A percentile compares a stretch with the other conserved stretches of the same genome.
phyloP scores from a whole-genome alignment of 2,888 invertebrate species.

The Lottia gigantea region DNA sequence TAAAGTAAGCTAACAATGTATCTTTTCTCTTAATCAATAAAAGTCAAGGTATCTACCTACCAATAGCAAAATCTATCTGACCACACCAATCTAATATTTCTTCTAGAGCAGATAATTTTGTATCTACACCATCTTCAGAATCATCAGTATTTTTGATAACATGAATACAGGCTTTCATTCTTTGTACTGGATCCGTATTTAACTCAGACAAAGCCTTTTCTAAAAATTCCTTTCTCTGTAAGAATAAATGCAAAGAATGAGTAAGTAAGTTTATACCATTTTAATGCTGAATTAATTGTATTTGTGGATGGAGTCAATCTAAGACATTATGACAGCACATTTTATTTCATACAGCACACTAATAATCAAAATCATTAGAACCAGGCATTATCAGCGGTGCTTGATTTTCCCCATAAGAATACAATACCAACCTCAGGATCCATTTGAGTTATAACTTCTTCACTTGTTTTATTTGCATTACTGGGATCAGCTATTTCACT shows the following conservation, averaged over 20 bases:
- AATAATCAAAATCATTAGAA: too few relatives aligned
- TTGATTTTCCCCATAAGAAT: too few relatives aligned
- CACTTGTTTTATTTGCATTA: slow-evolving; percentile 28
- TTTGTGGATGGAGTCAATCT: too few relatives aligned
- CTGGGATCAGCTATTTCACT: slow-evolving; percentile 36
- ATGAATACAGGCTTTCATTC: slow-evolving; percentile 75
- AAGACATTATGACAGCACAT: too few relatives aligned
- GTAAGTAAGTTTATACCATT: too few relatives aligned
- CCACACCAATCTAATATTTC: slow-evolving; percentile 78
- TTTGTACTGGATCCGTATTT: slow-evolving; percentile 78
- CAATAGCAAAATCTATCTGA: slow-evolving; percentile 83
- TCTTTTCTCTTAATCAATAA: too few relatives aligned
- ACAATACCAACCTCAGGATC: slow-evolving; percentile 37
- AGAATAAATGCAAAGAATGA: too few relatives aligned
- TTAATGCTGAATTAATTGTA: too few relatives aligned
- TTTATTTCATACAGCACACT: too few relatives aligned
- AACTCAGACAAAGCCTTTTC: slow-evolving; percentile 79
- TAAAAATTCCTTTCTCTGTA: slow-evolving; percentile 78
- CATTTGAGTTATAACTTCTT: slow-evolving; percentile 30
- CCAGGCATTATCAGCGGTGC: too few relatives aligned
- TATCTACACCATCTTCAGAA: slow-evolving; percentile 72
- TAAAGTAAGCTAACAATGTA: too few relatives aligned
- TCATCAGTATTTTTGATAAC: slow-evolving; percentile 71
- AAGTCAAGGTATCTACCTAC: slow-evolving; percentile 70
- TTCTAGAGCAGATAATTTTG: slow-evolving; percentile 76